These are phyloP conservation scores for Rousettus madagascariensis DNA, from an alignment of 2,797 vertebrate genomes.

Conservation along the genomic window DNA sequence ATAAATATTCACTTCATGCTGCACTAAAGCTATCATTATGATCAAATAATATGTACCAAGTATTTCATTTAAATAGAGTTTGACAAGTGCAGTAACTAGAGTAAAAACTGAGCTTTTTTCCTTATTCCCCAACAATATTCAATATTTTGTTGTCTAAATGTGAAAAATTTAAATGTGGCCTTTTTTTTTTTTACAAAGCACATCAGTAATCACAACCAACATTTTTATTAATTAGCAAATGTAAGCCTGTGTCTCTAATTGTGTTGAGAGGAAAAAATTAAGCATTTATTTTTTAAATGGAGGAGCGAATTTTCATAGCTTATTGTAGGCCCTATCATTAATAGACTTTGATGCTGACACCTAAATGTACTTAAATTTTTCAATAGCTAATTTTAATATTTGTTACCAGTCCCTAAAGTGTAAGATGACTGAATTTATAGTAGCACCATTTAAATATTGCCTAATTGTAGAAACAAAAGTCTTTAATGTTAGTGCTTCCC, in stretches of 20 bases:
- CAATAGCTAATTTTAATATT: not conserved
- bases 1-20: slow-evolving; percentile 8
- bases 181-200: not conserved
- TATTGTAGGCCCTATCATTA: not conserved
- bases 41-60: not conserved
- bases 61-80: slow-evolving; percentile 22
- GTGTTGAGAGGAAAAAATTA: not conserved
- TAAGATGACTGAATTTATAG: not conserved
- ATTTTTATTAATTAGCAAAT: not conserved
- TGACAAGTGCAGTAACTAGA: not conserved
- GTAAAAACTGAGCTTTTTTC: not conserved
- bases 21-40: not conserved
- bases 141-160: not conserved
- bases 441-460: not conserved
- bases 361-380: not conserved
- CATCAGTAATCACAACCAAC: not conserved
- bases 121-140: not conserved
- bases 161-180: not conserved
- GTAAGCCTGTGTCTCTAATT: not conserved
- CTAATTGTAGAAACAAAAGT: not conserved
- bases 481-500: not conserved
- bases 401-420: not conserved
- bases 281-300: not conserved
- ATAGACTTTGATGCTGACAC: not conserved
- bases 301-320: not conserved